These are phyloP conservation scores for Drosophila littoralis DNA, from an alignment of 1,140 invertebrate species.

Conservation along the genomic window DNA sequence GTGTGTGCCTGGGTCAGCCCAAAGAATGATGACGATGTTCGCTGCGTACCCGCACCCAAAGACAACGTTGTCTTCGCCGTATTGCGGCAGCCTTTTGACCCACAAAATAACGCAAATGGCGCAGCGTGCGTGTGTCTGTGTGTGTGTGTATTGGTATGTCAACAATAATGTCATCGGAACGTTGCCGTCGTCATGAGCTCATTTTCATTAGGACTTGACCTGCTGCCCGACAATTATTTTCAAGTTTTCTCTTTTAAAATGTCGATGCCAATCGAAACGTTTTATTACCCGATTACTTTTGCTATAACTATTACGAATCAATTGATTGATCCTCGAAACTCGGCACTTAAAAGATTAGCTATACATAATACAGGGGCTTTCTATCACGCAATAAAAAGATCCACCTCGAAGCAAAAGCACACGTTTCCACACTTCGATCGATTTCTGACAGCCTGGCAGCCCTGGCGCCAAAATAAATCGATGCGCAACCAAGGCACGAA, in stretches of 20 bases:
- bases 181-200: slow-evolving; percentile 34
- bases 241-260: no score
- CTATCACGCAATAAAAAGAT: not conserved
- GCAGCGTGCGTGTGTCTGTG: slow-evolving; percentile 26
- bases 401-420: not conserved
- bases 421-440: slow-evolving; percentile 9
- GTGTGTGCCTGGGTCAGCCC: slow-evolving; percentile 11
- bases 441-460: slow-evolving; percentile 20
- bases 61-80: slow-evolving; percentile 21
- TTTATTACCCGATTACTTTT: no score
- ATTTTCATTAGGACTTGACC: slow-evolving; percentile 26
- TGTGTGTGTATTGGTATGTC: slow-evolving; percentile 30
- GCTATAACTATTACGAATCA: no score
- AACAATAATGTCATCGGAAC: slow-evolving; percentile 32
- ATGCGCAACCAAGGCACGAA: slow-evolving; percentile 37
- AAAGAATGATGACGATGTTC: slow-evolving; percentile 37
- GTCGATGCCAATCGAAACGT: not conserved
- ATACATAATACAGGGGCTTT: no score
- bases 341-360: no score
- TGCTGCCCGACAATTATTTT: not conserved
- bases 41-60: slow-evolving; percentile 23
- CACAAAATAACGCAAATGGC: slow-evolving; percentile 61
- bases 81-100: slow-evolving; percentile 61
- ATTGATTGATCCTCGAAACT: no score
- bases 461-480: slow-evolving; percentile 54